Conservation (phyloP, 1,140 invertebrate species). For the Ectropis grisescens region DNA sequence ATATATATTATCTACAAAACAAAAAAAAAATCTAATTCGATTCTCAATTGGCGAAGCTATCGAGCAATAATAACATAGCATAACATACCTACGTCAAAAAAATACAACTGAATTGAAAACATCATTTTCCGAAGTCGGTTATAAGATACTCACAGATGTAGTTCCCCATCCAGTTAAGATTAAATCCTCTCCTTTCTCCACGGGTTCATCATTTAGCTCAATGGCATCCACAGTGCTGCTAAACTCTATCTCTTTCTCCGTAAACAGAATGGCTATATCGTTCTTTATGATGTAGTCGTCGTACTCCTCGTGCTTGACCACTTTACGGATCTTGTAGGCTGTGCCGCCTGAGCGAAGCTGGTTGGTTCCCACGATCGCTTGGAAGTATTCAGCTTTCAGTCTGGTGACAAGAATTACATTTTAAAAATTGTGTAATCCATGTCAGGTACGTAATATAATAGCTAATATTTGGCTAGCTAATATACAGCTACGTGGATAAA, state of each 20-base stretch:
- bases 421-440: background rate
- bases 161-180: slow-evolving; percentile 58
- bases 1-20: too few relatives aligned
- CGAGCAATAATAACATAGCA: too few relatives aligned
- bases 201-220: slow-evolving; percentile 49
- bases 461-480: too few relatives aligned
- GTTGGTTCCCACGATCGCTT: slow-evolving; percentile 60
- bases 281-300: slow-evolving; percentile 41
- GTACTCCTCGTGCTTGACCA: slow-evolving; percentile 50
- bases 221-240: slow-evolving; percentile 53
- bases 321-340: slow-evolving; percentile 37
- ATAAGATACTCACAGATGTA: slow-evolving; percentile 49
- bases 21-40: too few relatives aligned
- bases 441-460: too few relatives aligned
- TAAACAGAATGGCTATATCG: slow-evolving; percentile 57
- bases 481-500: too few relatives aligned
- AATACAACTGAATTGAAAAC: too few relatives aligned
- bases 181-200: slow-evolving; percentile 39
- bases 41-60: too few relatives aligned
- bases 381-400: slow-evolving; percentile 41
- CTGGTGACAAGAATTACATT: slow-evolving; percentile 20
- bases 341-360: slow-evolving; percentile 42
- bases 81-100: too few relatives aligned
- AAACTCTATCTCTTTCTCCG: slow-evolving; percentile 45
- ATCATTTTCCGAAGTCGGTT: too few relatives aligned